Evolutionary conservation across 2,797 vertebrate species (phyloP).

Genomic region (Chloroceryle inda): DNA sequence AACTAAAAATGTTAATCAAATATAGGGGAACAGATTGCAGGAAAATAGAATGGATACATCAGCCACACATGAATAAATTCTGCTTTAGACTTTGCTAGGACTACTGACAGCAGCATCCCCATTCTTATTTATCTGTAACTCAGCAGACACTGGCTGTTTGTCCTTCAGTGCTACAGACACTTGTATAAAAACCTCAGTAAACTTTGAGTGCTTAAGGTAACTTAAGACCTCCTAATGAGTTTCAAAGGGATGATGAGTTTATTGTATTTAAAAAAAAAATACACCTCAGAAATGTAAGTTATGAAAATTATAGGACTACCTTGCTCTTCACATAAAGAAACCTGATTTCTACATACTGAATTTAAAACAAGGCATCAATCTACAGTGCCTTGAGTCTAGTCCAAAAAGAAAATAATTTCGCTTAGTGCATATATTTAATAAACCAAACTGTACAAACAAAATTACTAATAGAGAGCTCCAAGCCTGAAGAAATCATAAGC

Average conservation of each 20-base stretch:
- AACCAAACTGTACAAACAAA: conserved; percentile 59
- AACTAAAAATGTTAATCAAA: conserved; percentile 26
- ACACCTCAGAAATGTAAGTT: conserved; percentile 59
- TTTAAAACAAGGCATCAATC: conserved; percentile 58
- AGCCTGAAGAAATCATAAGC: neutral
- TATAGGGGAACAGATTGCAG: conserved; percentile 3
- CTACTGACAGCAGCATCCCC: neutral
- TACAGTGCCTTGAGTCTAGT: conserved; percentile 36
- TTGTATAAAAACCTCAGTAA: conserved; percentile 10
- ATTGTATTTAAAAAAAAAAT: conserved; percentile 38
- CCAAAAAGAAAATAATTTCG: conserved; percentile 66
- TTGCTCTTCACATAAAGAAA: conserved; percentile 71
- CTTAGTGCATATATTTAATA: conserved; percentile 73
- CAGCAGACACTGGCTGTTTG: neutral
- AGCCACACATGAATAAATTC: neutral
- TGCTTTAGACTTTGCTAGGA: neutral
- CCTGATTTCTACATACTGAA: conserved; percentile 39
- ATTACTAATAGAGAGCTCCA: conserved; percentile 57
- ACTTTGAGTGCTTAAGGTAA: conserved; percentile 49
- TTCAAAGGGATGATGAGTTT: conserved; percentile 60
- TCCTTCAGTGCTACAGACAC: neutral
- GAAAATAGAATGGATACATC: neutral
- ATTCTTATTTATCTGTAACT: neutral
- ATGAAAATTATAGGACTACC: conserved; percentile 59
- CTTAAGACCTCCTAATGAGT: neutral